Evolutionary conservation across 2,113 vertebrate genomes (phyloP).

Genomic region (Mixornis gularis): DNA sequence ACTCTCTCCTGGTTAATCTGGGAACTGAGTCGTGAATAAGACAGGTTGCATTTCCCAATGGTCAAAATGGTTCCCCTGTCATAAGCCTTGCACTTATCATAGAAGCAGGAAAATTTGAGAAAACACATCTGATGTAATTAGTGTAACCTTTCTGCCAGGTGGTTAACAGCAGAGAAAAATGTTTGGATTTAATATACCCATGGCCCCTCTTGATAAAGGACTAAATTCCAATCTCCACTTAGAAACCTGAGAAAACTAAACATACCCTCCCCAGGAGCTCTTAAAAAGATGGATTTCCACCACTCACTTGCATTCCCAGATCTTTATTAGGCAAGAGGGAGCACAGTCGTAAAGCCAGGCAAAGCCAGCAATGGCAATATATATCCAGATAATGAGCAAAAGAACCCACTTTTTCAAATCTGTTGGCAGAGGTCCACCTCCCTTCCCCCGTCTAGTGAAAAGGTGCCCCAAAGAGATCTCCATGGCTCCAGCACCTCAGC

Average conservation of each 20-base stretch:
- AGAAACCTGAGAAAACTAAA: conserved; percentile 55
- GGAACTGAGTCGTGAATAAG: background rate
- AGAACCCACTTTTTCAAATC: background rate
- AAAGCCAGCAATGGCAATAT: conserved; percentile 27
- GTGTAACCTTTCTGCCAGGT: conserved; percentile 42
- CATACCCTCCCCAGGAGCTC: background rate
- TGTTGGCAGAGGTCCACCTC: background rate
- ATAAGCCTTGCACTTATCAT: background rate
- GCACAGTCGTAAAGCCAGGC: background rate
- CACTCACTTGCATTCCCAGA: conserved; percentile 16
- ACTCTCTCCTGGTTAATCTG: background rate
- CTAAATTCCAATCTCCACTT: conserved; percentile 50
- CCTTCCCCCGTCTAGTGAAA: background rate
- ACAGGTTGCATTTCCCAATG: background rate
- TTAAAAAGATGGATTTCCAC: conserved; percentile 52
- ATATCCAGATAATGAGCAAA: conserved; percentile 33
- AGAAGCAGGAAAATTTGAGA: conserved; percentile 44
- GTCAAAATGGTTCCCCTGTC: background rate
- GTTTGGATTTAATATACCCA: conserved; percentile 38
- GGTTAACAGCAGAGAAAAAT: conserved; percentile 41
- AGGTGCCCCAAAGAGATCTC: background rate
- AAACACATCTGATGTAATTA: conserved; percentile 42
- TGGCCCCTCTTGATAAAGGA: conserved; percentile 36
- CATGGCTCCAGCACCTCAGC: background rate
- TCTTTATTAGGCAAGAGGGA: conserved; percentile 53